These are phyloP conservation scores for Scrobipalpa atriplicella DNA, from an alignment of 2,888 invertebrate species.

Conservation along the genomic window DNA sequence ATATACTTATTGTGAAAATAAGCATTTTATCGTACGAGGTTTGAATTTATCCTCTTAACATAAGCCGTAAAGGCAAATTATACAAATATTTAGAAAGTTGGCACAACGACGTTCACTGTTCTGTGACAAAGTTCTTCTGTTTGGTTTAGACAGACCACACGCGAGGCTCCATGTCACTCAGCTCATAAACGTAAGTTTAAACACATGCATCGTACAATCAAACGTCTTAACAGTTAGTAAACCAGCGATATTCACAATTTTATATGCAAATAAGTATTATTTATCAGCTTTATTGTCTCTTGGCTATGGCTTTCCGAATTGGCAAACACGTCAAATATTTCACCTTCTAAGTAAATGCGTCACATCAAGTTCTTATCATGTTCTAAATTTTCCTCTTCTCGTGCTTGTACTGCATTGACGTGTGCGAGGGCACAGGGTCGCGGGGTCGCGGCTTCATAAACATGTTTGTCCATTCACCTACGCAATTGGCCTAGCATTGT, in stretches of 20 bases:
- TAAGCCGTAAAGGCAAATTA: neutral
- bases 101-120: neutral
- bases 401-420: neutral
- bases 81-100: neutral
- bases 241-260: neutral
- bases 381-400: slow-evolving; percentile 14
- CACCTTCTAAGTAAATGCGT: neutral
- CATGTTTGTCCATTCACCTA: slow-evolving; percentile 17
- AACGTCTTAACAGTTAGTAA: neutral
- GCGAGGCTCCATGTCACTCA: neutral
- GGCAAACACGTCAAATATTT: too few species aligned
- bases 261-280: too few species aligned
- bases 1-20: too few species aligned
- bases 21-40: neutral
- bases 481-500: slow-evolving; percentile 5
- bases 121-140: neutral
- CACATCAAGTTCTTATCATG: slow-evolving; percentile 4
- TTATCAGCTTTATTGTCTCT: too few species aligned
- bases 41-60: neutral
- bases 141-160: neutral
- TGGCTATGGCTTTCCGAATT: too few species aligned
- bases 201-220: neutral
- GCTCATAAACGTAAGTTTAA: slow-evolving; percentile 4
- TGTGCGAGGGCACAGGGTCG: neutral
- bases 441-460: neutral